These are phyloP conservation scores for Caiman crocodilus DNA, from an alignment of 2,797 vertebrate species.

Conservation along the genomic window DNA sequence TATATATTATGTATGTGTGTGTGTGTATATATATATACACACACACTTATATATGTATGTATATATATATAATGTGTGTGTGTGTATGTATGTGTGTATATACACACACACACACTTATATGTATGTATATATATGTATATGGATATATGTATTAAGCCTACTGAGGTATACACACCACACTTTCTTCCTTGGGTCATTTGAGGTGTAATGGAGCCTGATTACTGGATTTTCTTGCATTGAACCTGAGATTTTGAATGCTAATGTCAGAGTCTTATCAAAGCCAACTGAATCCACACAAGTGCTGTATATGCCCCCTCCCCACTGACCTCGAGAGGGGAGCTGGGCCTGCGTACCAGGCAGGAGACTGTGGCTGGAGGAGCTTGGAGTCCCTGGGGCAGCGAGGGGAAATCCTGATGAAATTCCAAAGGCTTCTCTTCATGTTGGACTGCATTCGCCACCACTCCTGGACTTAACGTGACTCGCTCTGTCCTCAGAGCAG, in stretches of 20 bases:
- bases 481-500: slow-evolving; percentile 16
- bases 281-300: slow-evolving; percentile 36
- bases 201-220: slow-evolving; percentile 44
- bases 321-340: background rate
- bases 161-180: background rate
- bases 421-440: background rate
- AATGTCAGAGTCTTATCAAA: slow-evolving; percentile 11
- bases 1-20: too few species aligned
- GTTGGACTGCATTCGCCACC: background rate
- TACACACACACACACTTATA: too few species aligned
- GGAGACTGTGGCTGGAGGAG: background rate
- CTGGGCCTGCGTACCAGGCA: background rate
- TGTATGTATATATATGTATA: too few species aligned
- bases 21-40: too few species aligned
- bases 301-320: background rate
- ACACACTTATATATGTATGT: too few species aligned
- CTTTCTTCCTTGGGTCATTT: slow-evolving; percentile 45
- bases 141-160: background rate
- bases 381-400: background rate
- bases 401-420: background rate
- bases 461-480: background rate
- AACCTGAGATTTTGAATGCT: slow-evolving; percentile 10
- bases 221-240: slow-evolving; percentile 30
- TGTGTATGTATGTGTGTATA: too few species aligned
- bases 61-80: too few species aligned